phyloP scores from a whole-genome alignment of 2,797 vertebrate genomes.

The Catharus ustulatus region DNA sequence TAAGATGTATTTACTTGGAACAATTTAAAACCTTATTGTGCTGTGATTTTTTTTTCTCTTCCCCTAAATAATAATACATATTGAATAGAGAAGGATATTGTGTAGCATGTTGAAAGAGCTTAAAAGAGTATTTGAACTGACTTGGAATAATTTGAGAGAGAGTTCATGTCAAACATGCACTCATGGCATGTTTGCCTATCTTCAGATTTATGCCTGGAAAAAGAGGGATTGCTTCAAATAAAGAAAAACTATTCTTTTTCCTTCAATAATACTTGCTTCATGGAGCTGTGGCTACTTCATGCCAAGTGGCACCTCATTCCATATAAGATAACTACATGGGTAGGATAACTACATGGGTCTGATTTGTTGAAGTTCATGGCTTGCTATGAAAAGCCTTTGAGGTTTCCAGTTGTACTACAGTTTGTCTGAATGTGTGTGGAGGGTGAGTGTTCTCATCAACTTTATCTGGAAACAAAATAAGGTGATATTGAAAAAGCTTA shows the following conservation, averaged over 20 bases:
- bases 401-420: neutral
- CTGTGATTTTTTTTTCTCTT: neutral
- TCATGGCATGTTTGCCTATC: fast-evolving
- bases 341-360: neutral
- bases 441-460: fast-evolving
- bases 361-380: neutral
- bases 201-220: neutral
- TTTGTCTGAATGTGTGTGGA: neutral
- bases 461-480: neutral
- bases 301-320: neutral
- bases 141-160: neutral
- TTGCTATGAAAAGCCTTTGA: neutral
- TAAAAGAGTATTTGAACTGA: neutral
- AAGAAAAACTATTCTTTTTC: neutral
- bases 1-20: neutral
- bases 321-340: too few relatives aligned
- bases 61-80: neutral
- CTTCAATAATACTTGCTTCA: neutral
- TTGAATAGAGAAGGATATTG: neutral
- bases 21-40: neutral
- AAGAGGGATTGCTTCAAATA: neutral
- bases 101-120: neutral
- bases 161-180: neutral
- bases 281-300: neutral
- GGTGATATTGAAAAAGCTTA: neutral